phyloP scores from a whole-genome alignment of 2,888 invertebrate species.

The Amphipoea lucens region DNA sequence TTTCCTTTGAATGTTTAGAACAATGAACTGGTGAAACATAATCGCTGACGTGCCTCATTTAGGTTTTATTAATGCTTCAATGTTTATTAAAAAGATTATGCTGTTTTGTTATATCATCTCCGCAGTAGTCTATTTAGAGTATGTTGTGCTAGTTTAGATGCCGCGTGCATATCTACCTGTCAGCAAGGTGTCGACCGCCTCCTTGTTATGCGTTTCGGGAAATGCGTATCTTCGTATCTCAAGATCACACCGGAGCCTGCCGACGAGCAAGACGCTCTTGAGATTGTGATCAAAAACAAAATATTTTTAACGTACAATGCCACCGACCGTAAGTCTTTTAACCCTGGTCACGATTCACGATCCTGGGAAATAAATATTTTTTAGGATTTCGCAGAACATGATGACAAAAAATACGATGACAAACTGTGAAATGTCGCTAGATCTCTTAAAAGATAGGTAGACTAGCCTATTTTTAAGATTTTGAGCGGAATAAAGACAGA shows the following conservation, averaged over 20 bases:
- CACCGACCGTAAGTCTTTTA: conserved; percentile 72
- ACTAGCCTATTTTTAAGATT: conserved; percentile 50
- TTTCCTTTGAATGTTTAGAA: conserved; percentile 81
- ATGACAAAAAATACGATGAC: conserved; percentile 63
- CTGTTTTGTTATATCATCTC: conserved; percentile 15
- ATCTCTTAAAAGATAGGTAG: conserved; percentile 53
- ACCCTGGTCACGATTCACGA: conserved; percentile 80
- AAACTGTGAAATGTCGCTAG: conserved; percentile 66
- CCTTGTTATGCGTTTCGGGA: conserved; percentile 74
- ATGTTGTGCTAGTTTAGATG: conserved; percentile 58
- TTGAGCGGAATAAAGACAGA: conserved; percentile 39
- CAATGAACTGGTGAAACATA: conserved; percentile 81
- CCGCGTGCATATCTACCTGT: conserved; percentile 73
- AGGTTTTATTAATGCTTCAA: conserved; percentile 52
- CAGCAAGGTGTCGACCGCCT: conserved; percentile 70
- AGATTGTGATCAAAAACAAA: conserved; percentile 77
- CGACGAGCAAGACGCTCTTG: conserved; percentile 58
- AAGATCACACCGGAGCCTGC: conserved; percentile 67
- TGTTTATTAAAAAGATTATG: conserved; percentile 49
- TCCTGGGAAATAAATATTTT: conserved; percentile 76
- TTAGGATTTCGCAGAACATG: conserved; percentile 74
- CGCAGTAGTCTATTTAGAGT: conserved; percentile 34
- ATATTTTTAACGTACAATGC: conserved; percentile 73
- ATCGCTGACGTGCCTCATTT: conserved; percentile 55
- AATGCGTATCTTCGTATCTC: conserved; percentile 73